phyloP scores from a whole-genome alignment of 2,888 invertebrate species.

The Plebejus argus region DNA sequence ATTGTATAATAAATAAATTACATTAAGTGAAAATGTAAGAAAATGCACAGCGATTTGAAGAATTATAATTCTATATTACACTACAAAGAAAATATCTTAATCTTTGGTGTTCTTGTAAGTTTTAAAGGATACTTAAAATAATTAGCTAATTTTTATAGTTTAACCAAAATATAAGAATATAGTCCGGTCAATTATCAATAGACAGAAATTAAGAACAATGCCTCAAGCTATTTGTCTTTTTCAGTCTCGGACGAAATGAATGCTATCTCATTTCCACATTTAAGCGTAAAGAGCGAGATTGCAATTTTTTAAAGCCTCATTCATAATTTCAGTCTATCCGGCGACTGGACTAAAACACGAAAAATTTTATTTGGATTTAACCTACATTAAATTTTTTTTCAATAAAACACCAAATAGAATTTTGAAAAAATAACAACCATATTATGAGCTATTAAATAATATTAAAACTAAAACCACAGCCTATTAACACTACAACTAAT shows the following conservation, averaged over 20 bases:
- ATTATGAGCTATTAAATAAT: not conserved
- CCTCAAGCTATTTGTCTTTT: no score
- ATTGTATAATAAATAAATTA: constrained; percentile 10
- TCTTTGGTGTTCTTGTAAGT: not conserved
- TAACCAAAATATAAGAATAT: not conserved
- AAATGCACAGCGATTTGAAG: not conserved
- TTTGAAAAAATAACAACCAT: constrained; percentile 10
- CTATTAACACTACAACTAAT: not conserved
- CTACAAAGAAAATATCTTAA: not conserved
- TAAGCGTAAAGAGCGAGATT: not conserved
- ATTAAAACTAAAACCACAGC: constrained; percentile 16
- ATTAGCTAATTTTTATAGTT: not conserved
- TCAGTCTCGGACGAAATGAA: no score
- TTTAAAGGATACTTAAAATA: not conserved
- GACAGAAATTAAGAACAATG: not conserved
- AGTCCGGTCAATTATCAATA: not conserved
- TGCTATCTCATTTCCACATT: not conserved
- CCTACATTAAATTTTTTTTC: not conserved
- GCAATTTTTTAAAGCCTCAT: no score
- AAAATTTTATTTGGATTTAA: not conserved
- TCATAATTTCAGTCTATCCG: not conserved
- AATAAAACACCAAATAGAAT: constrained; percentile 8
- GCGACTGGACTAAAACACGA: not conserved
- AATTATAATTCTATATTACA: not conserved
- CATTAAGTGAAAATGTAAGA: constrained; percentile 12